Percentiles rank a stretch among this genome's conserved stretches.
These are phyloP conservation scores for Lepidocyrtinus sp. DNA, from an alignment of 2,888 invertebrate species.

Conservation along the genomic window DNA sequence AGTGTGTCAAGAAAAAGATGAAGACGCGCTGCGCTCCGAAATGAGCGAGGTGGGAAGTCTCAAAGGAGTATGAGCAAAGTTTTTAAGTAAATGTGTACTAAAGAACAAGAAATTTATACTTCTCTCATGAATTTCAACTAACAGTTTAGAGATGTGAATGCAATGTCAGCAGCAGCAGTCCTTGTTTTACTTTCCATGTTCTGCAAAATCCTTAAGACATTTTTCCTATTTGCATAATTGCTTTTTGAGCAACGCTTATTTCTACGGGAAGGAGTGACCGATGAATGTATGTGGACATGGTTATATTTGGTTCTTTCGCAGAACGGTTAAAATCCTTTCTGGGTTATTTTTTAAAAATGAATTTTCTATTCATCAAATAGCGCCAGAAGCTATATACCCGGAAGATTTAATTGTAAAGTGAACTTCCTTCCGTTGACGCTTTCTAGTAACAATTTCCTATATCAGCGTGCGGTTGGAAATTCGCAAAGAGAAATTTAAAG, in stretches of 20 bases:
- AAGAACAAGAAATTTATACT: not conserved
- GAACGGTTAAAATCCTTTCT: too few species aligned
- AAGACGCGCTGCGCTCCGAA: slow-evolving; percentile 9
- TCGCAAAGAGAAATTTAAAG: too few species aligned
- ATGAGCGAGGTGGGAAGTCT: not conserved
- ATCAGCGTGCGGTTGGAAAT: too few species aligned
- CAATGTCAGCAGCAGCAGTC: not conserved
- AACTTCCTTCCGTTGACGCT: too few species aligned
- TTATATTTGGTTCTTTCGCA: too few species aligned
- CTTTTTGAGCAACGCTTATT: too few species aligned
- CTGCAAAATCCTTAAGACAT: not conserved
- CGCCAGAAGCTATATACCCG: too few species aligned
- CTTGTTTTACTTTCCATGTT: not conserved
- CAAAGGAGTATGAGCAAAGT: not conserved
- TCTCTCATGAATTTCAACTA: slow-evolving; percentile 4
- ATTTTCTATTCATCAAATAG: too few species aligned
- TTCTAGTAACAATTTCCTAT: too few species aligned
- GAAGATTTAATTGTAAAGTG: too few species aligned
- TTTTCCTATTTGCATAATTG: slow-evolving; percentile 8
- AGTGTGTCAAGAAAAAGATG: slow-evolving; percentile 34
- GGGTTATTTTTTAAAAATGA: too few species aligned
- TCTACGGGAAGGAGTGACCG: not conserved
- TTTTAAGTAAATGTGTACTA: not conserved
- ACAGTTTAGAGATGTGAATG: slow-evolving; percentile 1
- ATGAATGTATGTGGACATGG: too few species aligned